phyloP scores from a whole-genome alignment of 1,140 invertebrate species.

The Anagrus nilaparvatae region DNA sequence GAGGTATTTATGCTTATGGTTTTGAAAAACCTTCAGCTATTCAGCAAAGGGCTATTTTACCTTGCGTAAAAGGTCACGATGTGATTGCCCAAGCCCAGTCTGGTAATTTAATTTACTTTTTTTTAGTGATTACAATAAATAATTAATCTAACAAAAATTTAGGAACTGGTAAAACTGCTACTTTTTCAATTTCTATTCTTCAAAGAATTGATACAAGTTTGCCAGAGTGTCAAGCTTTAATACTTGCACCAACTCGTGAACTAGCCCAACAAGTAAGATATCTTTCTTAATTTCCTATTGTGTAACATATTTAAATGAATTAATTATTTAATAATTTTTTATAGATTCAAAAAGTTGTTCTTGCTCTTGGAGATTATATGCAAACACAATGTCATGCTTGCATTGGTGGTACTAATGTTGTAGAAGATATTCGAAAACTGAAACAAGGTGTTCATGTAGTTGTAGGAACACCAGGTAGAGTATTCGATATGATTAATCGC shows the following conservation, averaged over 20 bases:
- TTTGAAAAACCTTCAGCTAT: slow-evolving; percentile 99
- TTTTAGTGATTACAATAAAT: too few relatives aligned
- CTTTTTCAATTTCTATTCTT: slow-evolving; percentile 93
- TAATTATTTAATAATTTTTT: too few relatives aligned
- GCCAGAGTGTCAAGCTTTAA: slow-evolving; percentile 91
- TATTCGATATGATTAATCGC: slow-evolving; percentile 97
- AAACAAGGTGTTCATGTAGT: slow-evolving; percentile 99
- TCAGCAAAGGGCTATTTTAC: slow-evolving; percentile 92
- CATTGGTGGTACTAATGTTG: slow-evolving; percentile 97
- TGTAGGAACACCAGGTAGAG: slow-evolving; percentile 92
- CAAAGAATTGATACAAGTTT: slow-evolving; percentile 87
- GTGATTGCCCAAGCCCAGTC: slow-evolving; percentile 99
- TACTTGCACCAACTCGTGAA: slow-evolving; percentile 93
- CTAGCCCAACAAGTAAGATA: slow-evolving; percentile 95
- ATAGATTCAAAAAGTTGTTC: too few relatives aligned
- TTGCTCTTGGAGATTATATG: too few relatives aligned
- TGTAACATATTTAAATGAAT: too few relatives aligned
- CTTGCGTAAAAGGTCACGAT: slow-evolving; percentile 92
- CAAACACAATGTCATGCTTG: slow-evolving; percentile 99
- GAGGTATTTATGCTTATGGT: slow-evolving; percentile 97
- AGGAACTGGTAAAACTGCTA: slow-evolving; percentile 99
- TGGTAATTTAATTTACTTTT: too few relatives aligned
- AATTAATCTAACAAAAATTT: too few relatives aligned
- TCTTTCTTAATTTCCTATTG: too few relatives aligned
- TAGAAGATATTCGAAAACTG: slow-evolving; percentile 96